A percentile compares a stretch with the other conserved stretches of the same genome.
Conservation (phyloP, 2,888 invertebrate genomes). For the Steromphala cineraria region DNA sequence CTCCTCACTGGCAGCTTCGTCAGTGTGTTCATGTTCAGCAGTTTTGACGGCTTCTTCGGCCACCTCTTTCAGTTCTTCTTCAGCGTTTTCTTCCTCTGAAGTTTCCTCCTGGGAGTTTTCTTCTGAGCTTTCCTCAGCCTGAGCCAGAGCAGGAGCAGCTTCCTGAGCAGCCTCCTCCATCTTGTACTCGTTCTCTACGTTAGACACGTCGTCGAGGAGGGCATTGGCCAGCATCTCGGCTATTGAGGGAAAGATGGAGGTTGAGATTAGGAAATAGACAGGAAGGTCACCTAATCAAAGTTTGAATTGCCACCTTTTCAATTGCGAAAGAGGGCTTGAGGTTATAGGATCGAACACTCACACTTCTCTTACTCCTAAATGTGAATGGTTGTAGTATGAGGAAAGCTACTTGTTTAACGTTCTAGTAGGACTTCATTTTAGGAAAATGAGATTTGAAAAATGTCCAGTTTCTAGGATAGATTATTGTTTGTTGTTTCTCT, state of each 20-base stretch:
- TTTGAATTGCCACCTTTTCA: too few species aligned
- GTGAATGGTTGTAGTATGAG: too few species aligned
- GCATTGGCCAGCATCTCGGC: constrained; percentile 32
- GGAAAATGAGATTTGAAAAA: too few species aligned
- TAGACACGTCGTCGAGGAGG: constrained; percentile 26
- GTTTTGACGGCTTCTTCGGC: background rate
- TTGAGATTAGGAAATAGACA: too few species aligned
- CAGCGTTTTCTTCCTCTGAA: background rate
- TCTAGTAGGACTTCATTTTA: too few species aligned
- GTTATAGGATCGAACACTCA: too few species aligned
- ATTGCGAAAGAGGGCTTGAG: too few species aligned
- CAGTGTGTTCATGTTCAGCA: background rate
- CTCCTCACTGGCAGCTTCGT: constrained; percentile 11
- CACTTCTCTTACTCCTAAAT: too few species aligned
- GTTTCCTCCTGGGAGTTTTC: background rate
- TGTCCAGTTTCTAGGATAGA: too few species aligned
- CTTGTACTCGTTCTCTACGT: background rate
- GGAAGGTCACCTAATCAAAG: too few species aligned
- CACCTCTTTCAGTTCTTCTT: constrained; percentile 17
- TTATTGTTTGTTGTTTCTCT: too few species aligned
- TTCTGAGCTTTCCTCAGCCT: background rate
- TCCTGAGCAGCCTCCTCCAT: background rate
- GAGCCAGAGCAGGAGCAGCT: background rate
- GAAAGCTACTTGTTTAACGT: too few species aligned
- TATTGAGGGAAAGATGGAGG: background rate